Percentiles rank a stretch among this genome's conserved stretches.
These are phyloP conservation scores for Neoniphon sammara DNA, from an alignment of 2,797 vertebrate genomes.

Conservation along the genomic window DNA sequence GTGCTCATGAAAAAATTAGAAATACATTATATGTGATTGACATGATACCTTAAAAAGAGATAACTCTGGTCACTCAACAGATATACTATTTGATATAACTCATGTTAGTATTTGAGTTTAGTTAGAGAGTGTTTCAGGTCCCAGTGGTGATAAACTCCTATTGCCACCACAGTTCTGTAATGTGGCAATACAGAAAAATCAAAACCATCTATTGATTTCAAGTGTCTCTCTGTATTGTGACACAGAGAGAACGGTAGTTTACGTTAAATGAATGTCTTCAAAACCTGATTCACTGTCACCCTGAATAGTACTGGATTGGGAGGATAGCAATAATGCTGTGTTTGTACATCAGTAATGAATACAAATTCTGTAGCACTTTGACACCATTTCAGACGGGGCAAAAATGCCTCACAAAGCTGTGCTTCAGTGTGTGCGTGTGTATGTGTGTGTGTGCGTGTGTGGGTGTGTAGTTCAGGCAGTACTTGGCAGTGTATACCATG, in stretches of 20 bases:
- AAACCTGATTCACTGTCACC: slow-evolving; percentile 21
- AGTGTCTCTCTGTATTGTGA: slow-evolving; percentile 28
- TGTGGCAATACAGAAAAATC: slow-evolving; percentile 28
- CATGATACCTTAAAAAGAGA: too few relatives aligned
- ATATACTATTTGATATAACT: too few relatives aligned
- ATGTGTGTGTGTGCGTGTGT: slow-evolving; percentile 11
- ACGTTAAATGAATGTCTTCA: slow-evolving; percentile 44
- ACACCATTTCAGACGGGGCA: slow-evolving; percentile 48
- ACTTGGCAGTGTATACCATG: slow-evolving; percentile 62
- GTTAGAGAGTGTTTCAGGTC: too few relatives aligned
- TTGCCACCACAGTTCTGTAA: slow-evolving; percentile 5
- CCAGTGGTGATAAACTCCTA: neutral
- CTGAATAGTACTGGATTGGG: slow-evolving; percentile 26
- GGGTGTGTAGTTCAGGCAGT: slow-evolving; percentile 45
- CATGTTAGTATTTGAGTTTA: too few relatives aligned
- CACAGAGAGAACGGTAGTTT: slow-evolving; percentile 27
- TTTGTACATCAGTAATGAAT: slow-evolving; percentile 42
- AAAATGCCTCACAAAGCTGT: slow-evolving; percentile 37
- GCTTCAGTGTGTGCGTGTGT: slow-evolving; percentile 27
- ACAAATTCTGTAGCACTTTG: slow-evolving; percentile 54
- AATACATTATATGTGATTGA: too few relatives aligned
- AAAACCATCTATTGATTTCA: slow-evolving; percentile 57
- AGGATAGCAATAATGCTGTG: slow-evolving; percentile 29
- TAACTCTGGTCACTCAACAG: too few relatives aligned
- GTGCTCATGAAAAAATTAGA: too few relatives aligned